Conservation (phyloP, 92 coral and sea anemone species). For the Umimayanthus kanabou region DNA sequence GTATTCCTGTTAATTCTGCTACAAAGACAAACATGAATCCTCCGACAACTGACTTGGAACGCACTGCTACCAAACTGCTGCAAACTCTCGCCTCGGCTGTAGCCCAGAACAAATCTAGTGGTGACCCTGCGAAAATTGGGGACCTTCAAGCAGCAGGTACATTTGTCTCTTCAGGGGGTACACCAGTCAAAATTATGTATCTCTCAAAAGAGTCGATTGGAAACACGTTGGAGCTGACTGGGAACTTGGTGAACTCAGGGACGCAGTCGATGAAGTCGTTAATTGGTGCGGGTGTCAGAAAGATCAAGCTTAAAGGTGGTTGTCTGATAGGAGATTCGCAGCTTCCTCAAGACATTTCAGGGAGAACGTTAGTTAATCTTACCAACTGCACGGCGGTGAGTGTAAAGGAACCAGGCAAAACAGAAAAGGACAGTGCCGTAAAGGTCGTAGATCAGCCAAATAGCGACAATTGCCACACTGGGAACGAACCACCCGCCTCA, state of each 20-base stretch:
- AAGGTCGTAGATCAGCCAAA: background rate
- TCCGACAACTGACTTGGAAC: slow-evolving; percentile 17
- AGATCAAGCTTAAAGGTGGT: slow-evolving; percentile 47
- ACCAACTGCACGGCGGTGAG: background rate
- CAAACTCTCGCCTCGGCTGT: slow-evolving; percentile 41
- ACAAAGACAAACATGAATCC: background rate
- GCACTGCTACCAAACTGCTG: slow-evolving; percentile 37
- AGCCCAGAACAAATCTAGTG: slow-evolving; percentile 18
- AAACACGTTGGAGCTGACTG: slow-evolving; percentile 15
- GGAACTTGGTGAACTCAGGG: slow-evolving; percentile 47
- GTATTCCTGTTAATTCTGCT: background rate
- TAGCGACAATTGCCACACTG: background rate
- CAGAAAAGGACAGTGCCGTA: slow-evolving; percentile 6
- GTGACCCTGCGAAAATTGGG: slow-evolving; percentile 13
- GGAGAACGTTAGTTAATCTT: slow-evolving; percentile 13
- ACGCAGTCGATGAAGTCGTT: slow-evolving; percentile 73
- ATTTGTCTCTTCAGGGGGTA: slow-evolving; percentile 14
- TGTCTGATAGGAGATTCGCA: slow-evolving; percentile 32
- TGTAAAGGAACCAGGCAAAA: background rate
- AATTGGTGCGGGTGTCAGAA: slow-evolving; percentile 62
- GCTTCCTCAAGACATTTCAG: slow-evolving; percentile 4
- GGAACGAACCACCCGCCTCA: background rate
- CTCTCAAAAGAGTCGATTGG: slow-evolving; percentile 35
- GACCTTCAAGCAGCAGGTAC: slow-evolving; percentile 6
- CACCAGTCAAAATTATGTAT: slow-evolving; percentile 42